Percentiles rank a stretch among this genome's conserved stretches.
Conservation (phyloP, 1,140 invertebrate species). For the Vanessa atalanta region DNA sequence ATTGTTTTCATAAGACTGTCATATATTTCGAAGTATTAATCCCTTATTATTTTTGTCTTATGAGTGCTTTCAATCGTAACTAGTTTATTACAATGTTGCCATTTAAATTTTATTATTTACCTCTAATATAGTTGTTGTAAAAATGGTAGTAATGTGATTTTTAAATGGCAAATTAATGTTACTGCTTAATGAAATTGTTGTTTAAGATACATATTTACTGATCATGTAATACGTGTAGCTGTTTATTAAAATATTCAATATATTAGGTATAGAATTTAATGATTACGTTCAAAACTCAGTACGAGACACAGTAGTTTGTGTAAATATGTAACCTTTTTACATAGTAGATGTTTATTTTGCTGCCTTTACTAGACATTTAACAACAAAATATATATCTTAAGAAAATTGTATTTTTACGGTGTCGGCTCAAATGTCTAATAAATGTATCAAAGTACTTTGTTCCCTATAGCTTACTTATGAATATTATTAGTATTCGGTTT, state of each 20-base stretch:
- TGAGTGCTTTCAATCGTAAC: slow-evolving; percentile 18
- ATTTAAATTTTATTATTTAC: slow-evolving; percentile 32
- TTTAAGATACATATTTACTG: slow-evolving; percentile 23
- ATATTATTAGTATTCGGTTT: slow-evolving; percentile 33
- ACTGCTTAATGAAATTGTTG: slow-evolving; percentile 22
- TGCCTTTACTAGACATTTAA: slow-evolving; percentile 27
- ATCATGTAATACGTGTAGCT: slow-evolving; percentile 25
- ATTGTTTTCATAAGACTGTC: slow-evolving; percentile 36
- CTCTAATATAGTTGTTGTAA: slow-evolving; percentile 12
- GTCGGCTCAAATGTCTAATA: slow-evolving; percentile 24
- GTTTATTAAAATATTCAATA: slow-evolving; percentile 26
- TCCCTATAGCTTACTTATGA: slow-evolving; percentile 20
- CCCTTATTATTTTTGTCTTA: slow-evolving; percentile 17
- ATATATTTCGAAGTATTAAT: slow-evolving; percentile 40
- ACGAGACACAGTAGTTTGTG: slow-evolving; percentile 23
- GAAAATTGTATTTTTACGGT: slow-evolving; percentile 8
- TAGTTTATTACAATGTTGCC: slow-evolving; percentile 32
- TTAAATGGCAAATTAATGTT: slow-evolving; percentile 11
- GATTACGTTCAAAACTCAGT: slow-evolving; percentile 20
- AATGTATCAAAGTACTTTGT: slow-evolving; percentile 22
- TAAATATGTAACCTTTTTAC: slow-evolving; percentile 29
- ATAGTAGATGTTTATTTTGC: slow-evolving; percentile 29
- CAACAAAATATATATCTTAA: slow-evolving; percentile 2
- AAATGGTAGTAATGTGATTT: slow-evolving; percentile 10
- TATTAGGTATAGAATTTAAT: slow-evolving; percentile 14